Evolutionary conservation across 2,888 invertebrate species (phyloP).

Genomic region (Sinohyriopsis cumingii): DNA sequence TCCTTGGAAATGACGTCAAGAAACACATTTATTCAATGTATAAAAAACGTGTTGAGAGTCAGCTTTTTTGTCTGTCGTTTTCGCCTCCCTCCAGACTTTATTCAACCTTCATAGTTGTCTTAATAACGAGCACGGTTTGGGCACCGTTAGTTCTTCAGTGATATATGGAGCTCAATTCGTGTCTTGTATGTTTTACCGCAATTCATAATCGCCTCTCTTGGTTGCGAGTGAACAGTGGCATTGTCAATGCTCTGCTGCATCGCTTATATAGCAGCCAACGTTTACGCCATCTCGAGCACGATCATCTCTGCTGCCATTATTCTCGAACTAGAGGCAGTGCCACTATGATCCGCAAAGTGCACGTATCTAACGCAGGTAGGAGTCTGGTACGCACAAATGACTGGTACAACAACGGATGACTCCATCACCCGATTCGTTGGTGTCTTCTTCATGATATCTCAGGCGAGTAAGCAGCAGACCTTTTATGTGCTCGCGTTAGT

Average conservation of each 20-base stretch:
- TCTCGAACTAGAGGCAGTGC: conserved; percentile 94
- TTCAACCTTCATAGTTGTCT: conserved; percentile 93
- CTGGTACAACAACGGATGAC: conserved; percentile 87
- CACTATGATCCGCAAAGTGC: conserved; percentile 99
- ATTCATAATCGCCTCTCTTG: too few relatives aligned
- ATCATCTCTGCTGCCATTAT: conserved; percentile 84
- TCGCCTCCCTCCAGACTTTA: conserved; percentile 96
- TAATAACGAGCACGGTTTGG: conserved; percentile 90
- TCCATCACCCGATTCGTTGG: conserved; percentile 98
- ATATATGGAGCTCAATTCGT: too few relatives aligned
- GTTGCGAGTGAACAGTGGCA: too few relatives aligned
- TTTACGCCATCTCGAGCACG: conserved; percentile 89
- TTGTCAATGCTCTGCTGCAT: conserved; percentile 95
- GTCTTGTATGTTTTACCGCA: too few relatives aligned
- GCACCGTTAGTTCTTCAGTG: too few relatives aligned
- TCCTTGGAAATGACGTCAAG: too few relatives aligned
- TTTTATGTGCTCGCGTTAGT: too few relatives aligned
- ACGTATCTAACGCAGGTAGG: conserved; percentile 89
- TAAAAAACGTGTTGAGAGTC: conserved; percentile 92
- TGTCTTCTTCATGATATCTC: conserved; percentile 98
- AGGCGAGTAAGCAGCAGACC: conserved; percentile 94
- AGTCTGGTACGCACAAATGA: conserved; percentile 86
- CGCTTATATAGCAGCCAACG: conserved; percentile 94
- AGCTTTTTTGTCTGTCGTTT: conserved; percentile 92
- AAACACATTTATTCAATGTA: conserved; percentile 80